Evolutionary conservation across 2,888 invertebrate genomes (phyloP), one percentile per base, ranked within the genome.

Genomic region (Scaptodrosophila latifasciaeformis): DNA sequence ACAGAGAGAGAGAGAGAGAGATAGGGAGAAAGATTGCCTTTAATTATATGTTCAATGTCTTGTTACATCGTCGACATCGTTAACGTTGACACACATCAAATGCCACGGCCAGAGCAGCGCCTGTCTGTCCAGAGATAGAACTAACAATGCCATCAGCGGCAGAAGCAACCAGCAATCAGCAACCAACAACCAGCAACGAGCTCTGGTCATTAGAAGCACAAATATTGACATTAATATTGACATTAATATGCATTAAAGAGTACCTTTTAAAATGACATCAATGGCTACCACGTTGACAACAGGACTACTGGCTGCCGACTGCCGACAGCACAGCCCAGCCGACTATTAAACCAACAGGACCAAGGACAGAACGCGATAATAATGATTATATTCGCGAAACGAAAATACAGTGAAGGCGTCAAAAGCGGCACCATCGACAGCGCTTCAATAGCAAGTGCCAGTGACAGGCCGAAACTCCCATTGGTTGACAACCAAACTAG

Each of bases 181-280:
- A n/a, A n/a, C n/a, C n/a, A n/a, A n/a, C n/a, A n/a, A n/a, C n/a
- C n/a, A n/a, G n/a, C n/a, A 19, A 34, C 18, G 3, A 24, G 35
- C 51, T 51, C 43, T 55, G 78, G 80, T 82, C 78, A 79, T 79
- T 82, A 81, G 70, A 74, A 55, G 59, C 60, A 62, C 67, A 82
- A 79, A 81, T 81, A 81, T 82, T 82, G 82, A 70, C 82, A 81
- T 81, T 72, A 82, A 82, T 78, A 82, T 81, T 81, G 82, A 81
- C 82, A 80, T 82, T 72, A 66, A 80, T 82, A 80, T 72, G 70
- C 68, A 81, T 74, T 80, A 81, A 79, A 60, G 65, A 58, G 55
- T 37, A 15, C 80, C 59, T 63, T 71, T 75, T 68, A 81, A 81
- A 81, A 57, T 60, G 79, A 81, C 81, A 81, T 79, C 72, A 79